Conservation (phyloP, 1,140 invertebrate species). For the Diploscapter pachys region DNA sequence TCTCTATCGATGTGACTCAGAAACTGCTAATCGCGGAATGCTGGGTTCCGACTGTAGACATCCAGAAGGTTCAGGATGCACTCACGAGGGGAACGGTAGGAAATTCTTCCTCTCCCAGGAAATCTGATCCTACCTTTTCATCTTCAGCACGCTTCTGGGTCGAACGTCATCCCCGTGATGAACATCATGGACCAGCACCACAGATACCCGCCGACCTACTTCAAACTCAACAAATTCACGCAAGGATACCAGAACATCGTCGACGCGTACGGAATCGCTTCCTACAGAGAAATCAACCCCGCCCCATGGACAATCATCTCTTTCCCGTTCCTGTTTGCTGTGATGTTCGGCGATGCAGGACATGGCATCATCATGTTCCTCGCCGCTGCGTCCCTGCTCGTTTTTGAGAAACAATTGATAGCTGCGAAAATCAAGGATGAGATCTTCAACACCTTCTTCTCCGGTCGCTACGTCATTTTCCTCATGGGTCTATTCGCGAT, state of each 20-base stretch:
- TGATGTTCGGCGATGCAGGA: slow-evolving; percentile 89
- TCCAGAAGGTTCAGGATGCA: slow-evolving; percentile 82
- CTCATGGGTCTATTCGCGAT: slow-evolving; percentile 94
- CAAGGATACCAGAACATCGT: slow-evolving; percentile 63
- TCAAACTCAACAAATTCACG: slow-evolving; percentile 64
- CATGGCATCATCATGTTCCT: slow-evolving; percentile 76
- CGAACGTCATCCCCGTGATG: slow-evolving; percentile 60
- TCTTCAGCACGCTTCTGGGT: slow-evolving; percentile 46
- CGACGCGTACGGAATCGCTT: slow-evolving; percentile 64
- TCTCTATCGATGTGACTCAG: slow-evolving; percentile 72
- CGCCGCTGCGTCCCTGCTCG: slow-evolving; percentile 74
- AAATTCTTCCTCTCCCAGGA: too few relatives aligned
- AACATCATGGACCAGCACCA: slow-evolving; percentile 59
- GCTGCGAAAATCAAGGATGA: slow-evolving; percentile 70
- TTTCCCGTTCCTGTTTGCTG: slow-evolving; percentile 86
- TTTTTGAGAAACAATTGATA: slow-evolving; percentile 73
- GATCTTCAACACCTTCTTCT: slow-evolving; percentile 88
- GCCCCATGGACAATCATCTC: slow-evolving; percentile 84
- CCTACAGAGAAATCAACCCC: slow-evolving; percentile 64
- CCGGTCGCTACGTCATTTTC: slow-evolving; percentile 90
- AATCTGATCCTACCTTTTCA: not conserved
- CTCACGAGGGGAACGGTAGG: slow-evolving; percentile 78
- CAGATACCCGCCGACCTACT: slow-evolving; percentile 62
- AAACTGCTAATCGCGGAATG: slow-evolving; percentile 96
- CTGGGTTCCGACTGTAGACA: slow-evolving; percentile 87